These are phyloP conservation scores for Oceanodroma leucorhoa DNA, from an alignment of 2,797 vertebrate genomes.

Conservation along the genomic window DNA sequence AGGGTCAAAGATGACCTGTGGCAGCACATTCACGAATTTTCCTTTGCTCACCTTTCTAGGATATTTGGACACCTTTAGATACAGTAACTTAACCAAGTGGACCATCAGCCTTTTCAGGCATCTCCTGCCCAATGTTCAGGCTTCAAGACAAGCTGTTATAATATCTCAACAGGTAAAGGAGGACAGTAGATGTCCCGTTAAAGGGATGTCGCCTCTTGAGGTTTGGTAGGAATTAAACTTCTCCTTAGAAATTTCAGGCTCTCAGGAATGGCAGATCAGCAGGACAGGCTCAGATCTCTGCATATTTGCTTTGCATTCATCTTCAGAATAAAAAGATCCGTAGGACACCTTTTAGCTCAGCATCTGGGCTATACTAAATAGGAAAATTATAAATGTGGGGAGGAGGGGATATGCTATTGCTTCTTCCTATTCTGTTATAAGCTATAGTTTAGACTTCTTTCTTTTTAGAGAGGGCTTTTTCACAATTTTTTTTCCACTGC, in stretches of 20 bases:
- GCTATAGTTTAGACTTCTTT: background rate
- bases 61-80: background rate
- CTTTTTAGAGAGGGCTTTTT: background rate
- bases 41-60: background rate
- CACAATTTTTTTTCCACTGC: background rate
- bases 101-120: background rate
- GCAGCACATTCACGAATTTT: background rate
- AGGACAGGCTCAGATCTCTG: background rate
- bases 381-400: background rate
- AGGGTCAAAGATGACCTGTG: background rate
- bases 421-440: background rate
- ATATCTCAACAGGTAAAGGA: background rate
- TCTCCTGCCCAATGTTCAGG: background rate
- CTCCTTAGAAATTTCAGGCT: background rate
- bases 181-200: background rate
- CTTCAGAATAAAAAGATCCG: background rate
- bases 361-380: background rate
- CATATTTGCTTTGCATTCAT: rapidly evolving
- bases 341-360: background rate
- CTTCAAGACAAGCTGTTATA: background rate
- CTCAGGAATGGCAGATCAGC: background rate
- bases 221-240: background rate
- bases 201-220: background rate
- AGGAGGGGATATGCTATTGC: background rate
- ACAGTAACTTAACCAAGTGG: background rate